Percentiles rank a stretch among this genome's conserved stretches.
These are phyloP conservation scores for Hermaeophaga mercurialis DNA, from an alignment of 2,888 invertebrate species.

Conservation along the genomic window DNA sequence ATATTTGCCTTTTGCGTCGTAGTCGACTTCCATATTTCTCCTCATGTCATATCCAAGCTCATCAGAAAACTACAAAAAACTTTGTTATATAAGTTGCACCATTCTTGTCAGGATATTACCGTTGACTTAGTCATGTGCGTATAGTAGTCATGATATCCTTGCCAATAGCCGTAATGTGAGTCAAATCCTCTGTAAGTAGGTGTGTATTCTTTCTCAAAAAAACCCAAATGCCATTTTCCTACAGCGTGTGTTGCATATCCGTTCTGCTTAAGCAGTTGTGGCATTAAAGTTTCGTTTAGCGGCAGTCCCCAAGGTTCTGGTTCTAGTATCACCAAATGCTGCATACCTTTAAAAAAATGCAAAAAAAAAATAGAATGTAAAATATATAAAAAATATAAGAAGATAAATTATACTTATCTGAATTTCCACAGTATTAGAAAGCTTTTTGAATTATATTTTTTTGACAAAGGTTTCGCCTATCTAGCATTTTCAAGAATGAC, in stretches of 20 bases:
- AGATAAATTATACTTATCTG: too few species aligned
- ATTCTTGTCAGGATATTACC: slow-evolving; percentile 46
- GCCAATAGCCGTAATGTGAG: slow-evolving; percentile 83
- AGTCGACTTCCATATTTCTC: slow-evolving; percentile 62
- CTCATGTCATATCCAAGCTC: slow-evolving; percentile 67
- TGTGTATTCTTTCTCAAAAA: slow-evolving; percentile 70
- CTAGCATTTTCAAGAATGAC: too few species aligned
- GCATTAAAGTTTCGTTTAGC: slow-evolving; percentile 62
- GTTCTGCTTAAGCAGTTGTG: slow-evolving; percentile 66
- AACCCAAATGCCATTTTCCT: slow-evolving; percentile 89
- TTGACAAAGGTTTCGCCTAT: too few species aligned
- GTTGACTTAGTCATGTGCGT: slow-evolving; percentile 62
- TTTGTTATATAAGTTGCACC: not conserved
- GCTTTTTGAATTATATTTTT: too few species aligned
- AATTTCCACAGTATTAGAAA: too few species aligned
- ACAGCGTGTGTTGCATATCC: slow-evolving; percentile 79
- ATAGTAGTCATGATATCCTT: slow-evolving; percentile 82
- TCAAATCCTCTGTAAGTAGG: slow-evolving; percentile 80
- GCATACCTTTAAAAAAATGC: slow-evolving; percentile 65
- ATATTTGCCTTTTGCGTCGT: slow-evolving; percentile 64
- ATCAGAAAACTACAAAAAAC: slow-evolving; percentile 51
- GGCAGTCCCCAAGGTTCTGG: slow-evolving; percentile 78
- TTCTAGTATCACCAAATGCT: slow-evolving; percentile 72
- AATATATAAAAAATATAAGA: too few species aligned
- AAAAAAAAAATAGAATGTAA: too few species aligned